Evolutionary conservation across 2,113 vertebrate genomes (phyloP), one percentile per base, ranked within the genome.

Genomic region (Irena cyanogastra): DNA sequence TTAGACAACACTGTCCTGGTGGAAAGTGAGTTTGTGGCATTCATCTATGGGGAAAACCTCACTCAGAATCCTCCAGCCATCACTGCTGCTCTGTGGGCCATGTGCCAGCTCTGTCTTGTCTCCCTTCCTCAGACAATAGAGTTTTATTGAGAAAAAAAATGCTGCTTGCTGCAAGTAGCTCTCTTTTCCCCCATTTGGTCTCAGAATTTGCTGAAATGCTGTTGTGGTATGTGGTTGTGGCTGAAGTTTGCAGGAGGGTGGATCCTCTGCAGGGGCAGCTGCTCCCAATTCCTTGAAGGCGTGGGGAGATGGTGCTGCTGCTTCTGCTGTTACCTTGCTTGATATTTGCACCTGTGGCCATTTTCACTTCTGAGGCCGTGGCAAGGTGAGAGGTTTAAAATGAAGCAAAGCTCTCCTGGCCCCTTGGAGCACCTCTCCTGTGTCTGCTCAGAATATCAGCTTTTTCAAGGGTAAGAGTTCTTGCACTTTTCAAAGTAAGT

Each of bases 1-100:
- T 83, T 50, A 35, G n/a, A 19, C 26, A 31, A 9, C 2, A 0
- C 10, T 57, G 30, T 49, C 33, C 28, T 47, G 57, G 4, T 91
- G 53, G 53, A 50, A 70, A 59, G 27, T 63, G 57, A 22, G 33
- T 41, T 81, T 75, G 42, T 71, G 72, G 21, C 30, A 1, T 59
- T 75, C 4, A 37, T 42, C 13, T 23, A 0, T 35, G 37, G 19
- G 18, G 17, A 83, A 53, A 70, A 27, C 41, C 35, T 78, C 33
- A 4, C 53, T 75, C 21, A 44, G 49, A 45, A 52, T 85, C 41
- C 49, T 53, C 77, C 56, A 75, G 19, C 37, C 17, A 1, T 53
- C 0, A 0, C 22, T 3, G 18, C 70, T 53, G 70, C 77, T 81
- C 26, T 0, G 1, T 8, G 7, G 16, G n/a, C 5, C 11, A 0